Evolutionary conservation across 23 tunicate species (phyloP).

Genomic region (Trididemnum nubilum): DNA sequence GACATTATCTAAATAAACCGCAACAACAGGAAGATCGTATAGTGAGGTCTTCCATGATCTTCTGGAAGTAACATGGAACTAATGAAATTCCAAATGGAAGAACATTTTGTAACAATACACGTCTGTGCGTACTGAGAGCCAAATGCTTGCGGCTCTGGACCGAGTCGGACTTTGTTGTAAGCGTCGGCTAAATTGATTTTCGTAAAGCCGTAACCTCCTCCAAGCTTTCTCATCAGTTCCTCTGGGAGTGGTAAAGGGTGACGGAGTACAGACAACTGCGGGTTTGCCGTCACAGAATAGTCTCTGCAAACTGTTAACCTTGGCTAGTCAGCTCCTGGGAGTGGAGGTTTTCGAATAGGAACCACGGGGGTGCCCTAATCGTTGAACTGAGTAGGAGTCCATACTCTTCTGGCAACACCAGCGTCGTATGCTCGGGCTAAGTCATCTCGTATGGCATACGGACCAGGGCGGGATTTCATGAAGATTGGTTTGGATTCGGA

Average conservation of each 20-base stretch:
- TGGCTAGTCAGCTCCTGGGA: constrained; percentile 1
- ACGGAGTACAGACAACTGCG: neutral
- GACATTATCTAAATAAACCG: constrained; percentile 17
- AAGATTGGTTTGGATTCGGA: constrained; percentile 1
- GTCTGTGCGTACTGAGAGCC: constrained; percentile 26
- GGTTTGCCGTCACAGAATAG: constrained; percentile 29
- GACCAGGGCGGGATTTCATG: neutral
- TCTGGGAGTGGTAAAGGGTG: constrained; percentile 32
- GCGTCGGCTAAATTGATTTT: constrained; percentile 18
- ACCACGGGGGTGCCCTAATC: constrained; percentile 30
- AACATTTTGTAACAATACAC: constrained; percentile 7
- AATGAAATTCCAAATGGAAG: constrained; percentile 11
- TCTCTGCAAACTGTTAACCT: constrained; percentile 1
- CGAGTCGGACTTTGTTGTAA: neutral
- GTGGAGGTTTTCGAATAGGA: neutral
- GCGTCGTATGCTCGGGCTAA: constrained; percentile 1
- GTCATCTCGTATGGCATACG: neutral
- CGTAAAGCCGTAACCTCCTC: constrained; percentile 16
- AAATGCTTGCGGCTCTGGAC: neutral
- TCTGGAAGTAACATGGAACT: neutral
- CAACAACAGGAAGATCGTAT: neutral
- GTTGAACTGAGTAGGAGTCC: constrained; percentile 17
- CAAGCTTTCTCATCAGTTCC: constrained; percentile 26
- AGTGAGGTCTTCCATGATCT: neutral
- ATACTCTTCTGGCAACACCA: neutral